Evolutionary conservation across 2,888 invertebrate genomes (phyloP).

Genomic region (Luffia ferchaultella): DNA sequence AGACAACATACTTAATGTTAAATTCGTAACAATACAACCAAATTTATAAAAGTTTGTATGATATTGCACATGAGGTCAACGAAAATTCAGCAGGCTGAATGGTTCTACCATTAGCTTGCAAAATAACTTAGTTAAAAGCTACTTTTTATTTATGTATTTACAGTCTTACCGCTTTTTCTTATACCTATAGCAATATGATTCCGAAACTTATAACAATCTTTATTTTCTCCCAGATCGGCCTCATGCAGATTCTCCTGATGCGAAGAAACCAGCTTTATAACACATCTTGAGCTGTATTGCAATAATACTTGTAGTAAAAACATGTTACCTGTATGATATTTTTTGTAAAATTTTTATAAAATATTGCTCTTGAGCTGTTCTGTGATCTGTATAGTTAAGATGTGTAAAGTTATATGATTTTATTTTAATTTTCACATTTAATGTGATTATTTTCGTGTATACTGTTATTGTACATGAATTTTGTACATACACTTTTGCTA

Average conservation of each 20-base stretch:
- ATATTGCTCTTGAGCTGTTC: background rate
- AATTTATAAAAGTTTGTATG: no score
- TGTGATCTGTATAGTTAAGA: conserved; percentile 8
- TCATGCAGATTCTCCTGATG: conserved; percentile 58
- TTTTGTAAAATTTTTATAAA: conserved; percentile 39
- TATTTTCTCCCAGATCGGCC: conserved; percentile 36
- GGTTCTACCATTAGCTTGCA: no score
- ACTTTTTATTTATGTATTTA: no score
- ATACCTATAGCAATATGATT: no score
- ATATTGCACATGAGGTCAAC: no score
- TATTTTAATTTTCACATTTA: conserved; percentile 16
- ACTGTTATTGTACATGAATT: background rate
- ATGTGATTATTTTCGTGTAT: background rate
- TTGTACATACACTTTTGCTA: conserved; percentile 10
- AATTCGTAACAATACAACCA: no score
- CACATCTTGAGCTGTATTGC: no score
- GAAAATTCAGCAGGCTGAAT: no score
- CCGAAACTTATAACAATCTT: no score
- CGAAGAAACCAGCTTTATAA: conserved; percentile 62
- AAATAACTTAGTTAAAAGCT: no score
- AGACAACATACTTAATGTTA: no score
- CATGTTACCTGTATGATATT: conserved; percentile 35
- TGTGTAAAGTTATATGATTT: conserved; percentile 33
- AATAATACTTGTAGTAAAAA: conserved; percentile 25
- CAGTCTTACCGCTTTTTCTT: no score